These are phyloP conservation scores for Pteronotus mesoamericanus DNA, from an alignment of 2,797 vertebrate species.

Conservation along the genomic window DNA sequence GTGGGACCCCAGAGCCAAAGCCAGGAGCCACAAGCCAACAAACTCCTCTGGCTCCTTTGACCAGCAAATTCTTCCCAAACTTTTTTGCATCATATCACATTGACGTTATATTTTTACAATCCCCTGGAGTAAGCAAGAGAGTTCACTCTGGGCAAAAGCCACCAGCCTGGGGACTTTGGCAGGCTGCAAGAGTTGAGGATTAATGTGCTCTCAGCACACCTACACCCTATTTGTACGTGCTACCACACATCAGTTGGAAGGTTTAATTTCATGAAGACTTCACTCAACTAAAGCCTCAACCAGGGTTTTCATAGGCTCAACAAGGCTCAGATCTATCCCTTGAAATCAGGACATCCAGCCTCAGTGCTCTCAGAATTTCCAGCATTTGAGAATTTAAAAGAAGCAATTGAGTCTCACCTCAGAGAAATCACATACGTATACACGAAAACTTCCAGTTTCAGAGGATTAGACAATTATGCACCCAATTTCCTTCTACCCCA, in stretches of 20 bases:
- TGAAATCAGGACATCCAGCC: background rate
- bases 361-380: background rate
- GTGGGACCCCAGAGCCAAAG: background rate
- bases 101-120: background rate
- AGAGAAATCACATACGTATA: background rate
- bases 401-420: background rate
- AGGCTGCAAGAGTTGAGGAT: background rate
- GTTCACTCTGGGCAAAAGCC: background rate
- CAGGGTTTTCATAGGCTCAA: background rate
- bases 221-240: background rate
- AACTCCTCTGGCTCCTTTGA: background rate
- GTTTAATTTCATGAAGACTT: background rate
- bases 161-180: background rate
- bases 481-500: background rate
- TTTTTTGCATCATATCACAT: background rate
- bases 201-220: background rate
- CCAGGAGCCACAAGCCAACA: background rate
- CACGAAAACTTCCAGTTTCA: background rate
- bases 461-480: background rate
- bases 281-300: background rate
- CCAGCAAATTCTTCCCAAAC: background rate
- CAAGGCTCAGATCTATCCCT: background rate
- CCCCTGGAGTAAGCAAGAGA: background rate
- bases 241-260: background rate
- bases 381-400: slow-evolving; percentile 37